Base-by-base conservation (phyloP, 1,140 invertebrate species). In the Cydia fagiglandana region DNA sequence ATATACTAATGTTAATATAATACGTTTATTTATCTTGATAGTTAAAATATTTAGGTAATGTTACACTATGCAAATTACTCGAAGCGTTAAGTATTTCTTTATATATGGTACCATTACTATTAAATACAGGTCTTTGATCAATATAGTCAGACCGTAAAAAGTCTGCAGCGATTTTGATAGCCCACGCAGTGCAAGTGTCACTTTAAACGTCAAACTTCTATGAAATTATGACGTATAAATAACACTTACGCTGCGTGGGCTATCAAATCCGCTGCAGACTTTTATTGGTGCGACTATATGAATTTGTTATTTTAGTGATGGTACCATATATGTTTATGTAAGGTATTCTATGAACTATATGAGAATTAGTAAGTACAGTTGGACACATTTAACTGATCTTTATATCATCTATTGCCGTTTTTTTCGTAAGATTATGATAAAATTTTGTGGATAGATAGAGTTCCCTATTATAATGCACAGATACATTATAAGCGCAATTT, bases 1-100 rank as follows among this genome's bases (percentile, higher is more conserved):
- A 66, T 75, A 75, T 75, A 75, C 74, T 75, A 75, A 75, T 75
- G 74, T 75, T 75, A 75, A 75, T 64, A 66, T 30, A 73, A 53
- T 73, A 47, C 24, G 28, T 53, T 53, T 47, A 73, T 73, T 73
- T 73, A 73, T 73, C 70, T 53, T 50, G 70, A 73, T 68, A 68
- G 64, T 68, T 68, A 68, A 68, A 66, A 66, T 66, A 41, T 68
- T 38, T 68, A 38, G 64, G 64, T 38, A 38, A 68, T n/a, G 34
- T 68, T 68, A 28, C 64, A 38, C 9, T 38, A 68, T 68, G 13
- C 64, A 53, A 53, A 73, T 73, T 73, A 47, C 38, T 47, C 38
- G 70, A 50, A 73, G 3, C 15, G 64, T 68, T 68, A 68, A 68
- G 64, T 68, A 30, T 56, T 56, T 20, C 7, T 17, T 17, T n/a